phyloP scores from a whole-genome alignment of 2,113 vertebrate genomes.

The Hippocampus barbouri region DNA sequence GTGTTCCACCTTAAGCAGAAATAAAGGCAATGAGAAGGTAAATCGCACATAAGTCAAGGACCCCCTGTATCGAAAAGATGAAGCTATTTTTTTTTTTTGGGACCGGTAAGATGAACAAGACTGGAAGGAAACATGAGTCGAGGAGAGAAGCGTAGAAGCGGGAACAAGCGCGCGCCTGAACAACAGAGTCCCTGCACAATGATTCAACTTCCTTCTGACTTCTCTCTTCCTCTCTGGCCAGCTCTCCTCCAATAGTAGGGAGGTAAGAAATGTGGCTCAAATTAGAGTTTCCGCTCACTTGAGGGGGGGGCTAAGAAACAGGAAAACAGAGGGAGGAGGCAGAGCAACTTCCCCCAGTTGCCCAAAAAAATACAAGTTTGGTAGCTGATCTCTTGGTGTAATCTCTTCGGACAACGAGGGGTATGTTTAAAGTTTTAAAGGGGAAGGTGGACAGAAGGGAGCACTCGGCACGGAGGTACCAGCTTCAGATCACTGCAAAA shows the following conservation, averaged over 20 bases:
- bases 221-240: conserved; percentile 65
- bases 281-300: conserved; percentile 72
- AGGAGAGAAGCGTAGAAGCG: conserved; percentile 8
- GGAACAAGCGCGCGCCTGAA: not conserved
- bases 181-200: conserved; percentile 45
- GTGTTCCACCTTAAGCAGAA: not conserved
- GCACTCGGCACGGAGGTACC: conserved; percentile 50
- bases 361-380: conserved; percentile 22
- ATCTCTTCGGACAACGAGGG: not conserved
- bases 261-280: conserved; percentile 71
- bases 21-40: no score
- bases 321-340: conserved; percentile 60
- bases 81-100: not conserved
- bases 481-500: conserved; percentile 52
- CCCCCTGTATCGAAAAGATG: not conserved
- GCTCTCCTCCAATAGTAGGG: conserved; percentile 43
- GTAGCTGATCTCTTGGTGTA: conserved; percentile 39
- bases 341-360: not conserved
- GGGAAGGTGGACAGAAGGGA: conserved; percentile 17
- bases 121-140: not conserved
- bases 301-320: conserved; percentile 57
- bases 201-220: conserved; percentile 70
- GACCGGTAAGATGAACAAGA: not conserved
- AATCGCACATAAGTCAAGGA: no score
- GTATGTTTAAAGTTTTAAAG: not conserved